Conservation (phyloP, 2,888 invertebrate genomes). For the Limulus polyphemus region DNA sequence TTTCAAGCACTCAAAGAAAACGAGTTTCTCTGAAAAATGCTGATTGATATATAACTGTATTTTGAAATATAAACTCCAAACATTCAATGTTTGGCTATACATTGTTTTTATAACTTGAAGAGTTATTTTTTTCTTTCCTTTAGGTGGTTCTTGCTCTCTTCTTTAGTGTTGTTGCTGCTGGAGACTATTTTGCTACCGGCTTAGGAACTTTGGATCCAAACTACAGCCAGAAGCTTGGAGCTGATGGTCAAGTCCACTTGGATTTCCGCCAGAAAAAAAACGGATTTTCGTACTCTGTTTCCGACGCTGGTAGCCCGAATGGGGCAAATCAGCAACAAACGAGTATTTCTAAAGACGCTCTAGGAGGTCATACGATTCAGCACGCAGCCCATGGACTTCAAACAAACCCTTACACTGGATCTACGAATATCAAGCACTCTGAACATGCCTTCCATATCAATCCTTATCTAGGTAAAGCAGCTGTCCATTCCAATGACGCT, state of each 20-base stretch:
- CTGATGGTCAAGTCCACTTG: conserved; percentile 4
- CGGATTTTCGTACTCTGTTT: conserved; percentile 18
- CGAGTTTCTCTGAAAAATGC: no score
- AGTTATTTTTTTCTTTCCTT: no score
- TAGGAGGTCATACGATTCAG: conserved; percentile 17
- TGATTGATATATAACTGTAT: no score
- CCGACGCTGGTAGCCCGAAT: conserved; percentile 10
- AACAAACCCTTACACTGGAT: conserved; percentile 18
- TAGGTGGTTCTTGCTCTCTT: no score
- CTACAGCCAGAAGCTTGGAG: conserved; percentile 12
- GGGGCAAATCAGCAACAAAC: conserved; percentile 18
- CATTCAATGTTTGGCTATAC: no score
- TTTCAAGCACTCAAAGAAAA: no score
- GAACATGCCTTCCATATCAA: conserved; percentile 22
- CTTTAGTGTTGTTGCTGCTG: not conserved
- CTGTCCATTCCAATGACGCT: conserved; percentile 21
- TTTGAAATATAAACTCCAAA: no score
- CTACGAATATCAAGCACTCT: conserved; percentile 15
- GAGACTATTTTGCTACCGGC: conserved; percentile 14
- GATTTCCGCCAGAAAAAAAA: conserved; percentile 10
- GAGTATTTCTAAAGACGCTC: conserved; percentile 13
- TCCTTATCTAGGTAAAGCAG: conserved; percentile 18
- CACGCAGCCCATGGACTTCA: conserved; percentile 18
- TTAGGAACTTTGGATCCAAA: conserved; percentile 17
- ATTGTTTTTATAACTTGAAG: no score